Evolutionary conservation across 2,797 vertebrate species (phyloP).

Genomic region (Allobates femoralis): DNA sequence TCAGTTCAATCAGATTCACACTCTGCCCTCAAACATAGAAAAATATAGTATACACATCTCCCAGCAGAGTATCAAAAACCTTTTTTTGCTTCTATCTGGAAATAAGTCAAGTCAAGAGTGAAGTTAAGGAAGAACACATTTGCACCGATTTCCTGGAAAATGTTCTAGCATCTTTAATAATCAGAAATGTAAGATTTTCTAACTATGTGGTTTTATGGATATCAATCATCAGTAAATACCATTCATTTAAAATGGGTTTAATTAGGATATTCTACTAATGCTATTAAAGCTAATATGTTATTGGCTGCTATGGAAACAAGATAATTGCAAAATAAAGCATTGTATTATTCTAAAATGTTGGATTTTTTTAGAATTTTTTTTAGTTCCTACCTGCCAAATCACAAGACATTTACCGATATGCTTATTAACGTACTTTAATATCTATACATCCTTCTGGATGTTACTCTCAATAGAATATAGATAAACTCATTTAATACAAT

Average conservation of each 20-base stretch:
- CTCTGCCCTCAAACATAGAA: no score
- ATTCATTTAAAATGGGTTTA: background rate
- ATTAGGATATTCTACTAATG: background rate
- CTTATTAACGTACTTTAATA: background rate
- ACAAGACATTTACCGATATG: background rate
- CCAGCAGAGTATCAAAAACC: no score
- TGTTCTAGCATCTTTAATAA: background rate
- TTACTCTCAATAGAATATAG: constrained; percentile 38
- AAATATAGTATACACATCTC: no score
- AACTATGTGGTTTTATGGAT: background rate
- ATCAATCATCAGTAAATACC: background rate
- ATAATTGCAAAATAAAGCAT: background rate
- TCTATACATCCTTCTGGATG: constrained; percentile 10
- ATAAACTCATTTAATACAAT: constrained; percentile 33
- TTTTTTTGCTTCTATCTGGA: no score
- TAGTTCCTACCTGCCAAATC: background rate
- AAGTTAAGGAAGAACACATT: no score
- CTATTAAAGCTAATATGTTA: background rate
- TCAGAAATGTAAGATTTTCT: background rate
- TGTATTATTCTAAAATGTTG: background rate
- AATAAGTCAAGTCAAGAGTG: no score
- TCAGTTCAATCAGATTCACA: no score
- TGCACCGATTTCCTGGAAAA: background rate
- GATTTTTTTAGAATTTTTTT: background rate
- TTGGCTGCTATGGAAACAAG: constrained; percentile 12